phyloP scores from a whole-genome alignment of 1,140 invertebrate genomes.

The Drosophila tani region DNA sequence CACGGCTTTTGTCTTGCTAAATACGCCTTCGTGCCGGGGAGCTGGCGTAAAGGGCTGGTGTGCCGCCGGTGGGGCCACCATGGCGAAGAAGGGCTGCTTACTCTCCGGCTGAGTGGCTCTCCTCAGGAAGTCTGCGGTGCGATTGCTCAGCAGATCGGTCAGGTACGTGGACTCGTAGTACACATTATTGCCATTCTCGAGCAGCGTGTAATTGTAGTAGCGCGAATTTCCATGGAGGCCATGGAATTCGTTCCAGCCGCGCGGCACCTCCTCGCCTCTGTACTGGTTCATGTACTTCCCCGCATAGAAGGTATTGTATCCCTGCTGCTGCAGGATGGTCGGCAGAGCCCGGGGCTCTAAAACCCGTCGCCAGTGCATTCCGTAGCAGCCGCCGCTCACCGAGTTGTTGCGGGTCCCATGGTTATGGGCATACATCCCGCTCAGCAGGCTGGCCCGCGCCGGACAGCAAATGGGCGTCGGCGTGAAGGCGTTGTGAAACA shows the following conservation, averaged over 20 bases:
- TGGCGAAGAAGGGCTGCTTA: conserved; percentile 90
- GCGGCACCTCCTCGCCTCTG: conserved; percentile 89
- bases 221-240: conserved; percentile 93
- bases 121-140: conserved; percentile 87
- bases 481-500: conserved; percentile 91
- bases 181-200: conserved; percentile 90
- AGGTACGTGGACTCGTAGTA: conserved; percentile 90
- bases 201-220: conserved; percentile 95
- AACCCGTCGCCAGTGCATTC: conserved; percentile 87
- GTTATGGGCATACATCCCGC: conserved; percentile 94
- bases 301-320: conserved; percentile 93
- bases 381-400: conserved; percentile 90
- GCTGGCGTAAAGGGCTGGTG: conserved; percentile 94
- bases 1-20: conserved; percentile 87
- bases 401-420: conserved; percentile 92
- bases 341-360: conserved; percentile 90
- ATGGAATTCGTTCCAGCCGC: conserved; percentile 93
- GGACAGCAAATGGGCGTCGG: conserved; percentile 95
- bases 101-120: conserved; percentile 27
- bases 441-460: conserved; percentile 93
- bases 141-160: conserved; percentile 91
- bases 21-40: conserved; percentile 88
- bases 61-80: conserved; percentile 92
- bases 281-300: conserved; percentile 96
- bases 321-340: conserved; percentile 87